Percentiles rank a stretch among this genome's conserved stretches.
Evolutionary conservation across 1,140 invertebrate species (phyloP).

Genomic region (Drosophila trapezifrons): DNA sequence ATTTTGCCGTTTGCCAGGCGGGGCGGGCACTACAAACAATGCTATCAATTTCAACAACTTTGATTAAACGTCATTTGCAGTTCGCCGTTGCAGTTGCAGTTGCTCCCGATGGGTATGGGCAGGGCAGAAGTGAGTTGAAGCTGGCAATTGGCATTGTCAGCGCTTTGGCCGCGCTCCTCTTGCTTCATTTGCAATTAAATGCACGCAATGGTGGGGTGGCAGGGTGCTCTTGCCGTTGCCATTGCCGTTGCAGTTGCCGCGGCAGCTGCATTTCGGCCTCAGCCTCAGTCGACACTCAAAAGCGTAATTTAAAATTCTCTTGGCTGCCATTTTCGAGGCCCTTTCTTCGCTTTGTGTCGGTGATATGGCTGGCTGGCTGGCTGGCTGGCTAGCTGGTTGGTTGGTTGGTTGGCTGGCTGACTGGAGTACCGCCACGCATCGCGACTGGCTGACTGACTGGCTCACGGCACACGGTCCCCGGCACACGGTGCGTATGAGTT

Average conservation of each 20-base stretch:
- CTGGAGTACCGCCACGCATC: slow-evolving; percentile 41
- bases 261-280: slow-evolving; percentile 71
- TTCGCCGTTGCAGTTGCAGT: slow-evolving; percentile 39
- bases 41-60: slow-evolving; percentile 83
- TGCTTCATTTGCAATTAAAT: slow-evolving; percentile 82
- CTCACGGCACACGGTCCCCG: slow-evolving; percentile 41
- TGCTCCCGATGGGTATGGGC: neutral
- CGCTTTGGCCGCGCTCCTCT: slow-evolving; percentile 48
- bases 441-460: slow-evolving; percentile 38
- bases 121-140: slow-evolving; percentile 33
- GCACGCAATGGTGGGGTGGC: slow-evolving; percentile 60
- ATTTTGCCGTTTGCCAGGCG: slow-evolving; percentile 60
- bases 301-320: slow-evolving; percentile 83
- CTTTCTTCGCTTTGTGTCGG: slow-evolving; percentile 67
- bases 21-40: slow-evolving; percentile 64
- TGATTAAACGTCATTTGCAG: slow-evolving; percentile 83
- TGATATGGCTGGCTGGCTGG: slow-evolving; percentile 62
- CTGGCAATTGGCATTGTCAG: slow-evolving; percentile 69
- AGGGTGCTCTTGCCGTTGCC: slow-evolving; percentile 6
- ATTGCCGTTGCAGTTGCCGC: slow-evolving; percentile 15
- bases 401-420: slow-evolving; percentile 33
- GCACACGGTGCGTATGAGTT: slow-evolving; percentile 80
- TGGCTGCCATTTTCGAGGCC: slow-evolving; percentile 71
- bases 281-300: slow-evolving; percentile 68
- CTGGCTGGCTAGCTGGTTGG: slow-evolving; percentile 6